Base-by-base conservation (phyloP, 2,113 vertebrate genomes). In the Hippocampus mohnikei region DNA sequence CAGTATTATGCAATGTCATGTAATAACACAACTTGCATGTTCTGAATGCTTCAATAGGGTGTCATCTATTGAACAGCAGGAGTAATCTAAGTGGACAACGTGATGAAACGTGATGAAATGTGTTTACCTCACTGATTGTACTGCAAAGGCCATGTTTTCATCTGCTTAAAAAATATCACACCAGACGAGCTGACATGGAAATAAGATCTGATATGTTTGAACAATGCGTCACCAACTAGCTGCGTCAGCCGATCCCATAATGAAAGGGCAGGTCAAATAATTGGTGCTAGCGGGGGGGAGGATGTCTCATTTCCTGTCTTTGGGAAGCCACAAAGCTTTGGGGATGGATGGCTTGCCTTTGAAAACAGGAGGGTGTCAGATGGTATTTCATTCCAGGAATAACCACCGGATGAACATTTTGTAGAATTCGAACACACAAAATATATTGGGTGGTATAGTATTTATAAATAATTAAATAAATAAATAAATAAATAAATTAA, bases 61-160 rank as follows among this genome's bases (percentile, higher is more conserved):
- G 56, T 74, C 72, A 74, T 75, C 69, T 70, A 75, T 79, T 25
- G 8, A 77, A 73, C 44, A 59, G 65, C 23, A 64, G 48, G 60
- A 25, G 44, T 78, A 76, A 87, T 67, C 33, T 16, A 70, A 85
- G 75, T 65, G 67, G 83, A 79, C 81, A 75, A n/a, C 10, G 70
- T 88, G 84, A 88, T 87, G 87, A 84, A 84, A 90, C 27, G 0
- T 46, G 50, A 65, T 77, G 85, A 86, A 90, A 90, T 67, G 62
- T 71, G 23, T 52, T 60, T 52, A 50, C 48, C 76, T 70, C n/a
- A 15, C 65, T 70, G 78, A n/a, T 53, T 69, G 69, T 13, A 0
- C 3, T 77, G 67, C 66, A 69, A 73, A 74, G 62, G 52, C 70
- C 72, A 64, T 44, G 46, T 80, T 78, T 70, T 33, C 66, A 69